phyloP scores from a whole-genome alignment of 1,140 invertebrate species.

The Calliphora vicina region DNA sequence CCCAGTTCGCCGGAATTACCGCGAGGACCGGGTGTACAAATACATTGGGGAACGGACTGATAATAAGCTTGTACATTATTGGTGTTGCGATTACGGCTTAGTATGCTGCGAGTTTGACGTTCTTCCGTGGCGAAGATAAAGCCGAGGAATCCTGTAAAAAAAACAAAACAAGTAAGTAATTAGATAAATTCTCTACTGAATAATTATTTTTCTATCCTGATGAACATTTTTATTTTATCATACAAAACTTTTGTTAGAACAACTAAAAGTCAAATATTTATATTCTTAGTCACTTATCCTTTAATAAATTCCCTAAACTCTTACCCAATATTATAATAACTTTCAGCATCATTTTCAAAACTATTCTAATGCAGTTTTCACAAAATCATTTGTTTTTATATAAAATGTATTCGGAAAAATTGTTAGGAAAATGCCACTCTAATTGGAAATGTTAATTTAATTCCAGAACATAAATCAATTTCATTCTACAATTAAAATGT shows the following conservation, averaged over 20 bases:
- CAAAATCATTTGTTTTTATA: neutral
- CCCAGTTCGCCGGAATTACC: conserved; percentile 24
- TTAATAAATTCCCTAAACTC: neutral
- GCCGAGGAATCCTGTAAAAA: neutral
- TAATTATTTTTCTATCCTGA: too few relatives aligned
- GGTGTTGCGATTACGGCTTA: neutral
- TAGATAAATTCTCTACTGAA: neutral
- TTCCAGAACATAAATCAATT: neutral
- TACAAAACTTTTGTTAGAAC: too few relatives aligned
- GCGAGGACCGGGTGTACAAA: conserved; percentile 24
- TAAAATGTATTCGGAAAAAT: neutral
- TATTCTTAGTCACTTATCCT: too few relatives aligned
- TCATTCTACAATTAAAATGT: neutral
- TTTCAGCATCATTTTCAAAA: neutral
- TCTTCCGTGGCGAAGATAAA: neutral
- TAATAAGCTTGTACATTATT: neutral
- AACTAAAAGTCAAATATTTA: too few relatives aligned
- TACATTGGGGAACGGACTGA: conserved; percentile 3
- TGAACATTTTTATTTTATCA: too few relatives aligned
- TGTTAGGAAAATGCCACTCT: neutral
- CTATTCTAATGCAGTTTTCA: neutral
- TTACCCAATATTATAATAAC: neutral
- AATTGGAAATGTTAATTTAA: neutral
- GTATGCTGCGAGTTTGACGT: neutral
- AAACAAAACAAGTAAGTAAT: neutral